Evolutionary conservation across 1,140 invertebrate species (phyloP).

Genomic region (Chlorops oryzae): DNA sequence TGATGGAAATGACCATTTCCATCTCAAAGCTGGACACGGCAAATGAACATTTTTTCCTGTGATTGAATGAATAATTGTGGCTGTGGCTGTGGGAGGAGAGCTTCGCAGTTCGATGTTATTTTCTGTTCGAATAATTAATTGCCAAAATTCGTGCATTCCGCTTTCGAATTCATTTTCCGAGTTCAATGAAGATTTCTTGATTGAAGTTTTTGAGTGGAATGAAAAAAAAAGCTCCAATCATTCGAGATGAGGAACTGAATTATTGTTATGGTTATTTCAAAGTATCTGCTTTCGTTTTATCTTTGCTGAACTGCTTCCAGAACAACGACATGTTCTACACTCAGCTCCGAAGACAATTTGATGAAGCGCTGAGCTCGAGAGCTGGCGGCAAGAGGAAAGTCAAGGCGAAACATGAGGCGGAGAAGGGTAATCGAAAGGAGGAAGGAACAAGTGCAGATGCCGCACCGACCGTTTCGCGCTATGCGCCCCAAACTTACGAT

Average conservation of each 20-base stretch:
- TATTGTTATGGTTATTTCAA: constrained; percentile 3
- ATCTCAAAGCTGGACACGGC: no score
- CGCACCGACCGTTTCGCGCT: constrained; percentile 54
- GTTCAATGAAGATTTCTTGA: no score
- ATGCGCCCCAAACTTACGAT: constrained; percentile 75
- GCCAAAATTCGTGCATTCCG: no score
- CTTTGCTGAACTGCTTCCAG: constrained; percentile 48
- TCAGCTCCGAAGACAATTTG: constrained; percentile 38
- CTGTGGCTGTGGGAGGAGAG: no score
- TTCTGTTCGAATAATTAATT: no score
- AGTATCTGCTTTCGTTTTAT: constrained; percentile 21
- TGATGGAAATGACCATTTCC: no score
- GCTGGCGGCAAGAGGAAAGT: background rate
- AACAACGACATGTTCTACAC: constrained; percentile 62
- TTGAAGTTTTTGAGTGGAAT: no score
- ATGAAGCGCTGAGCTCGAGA: constrained; percentile 7
- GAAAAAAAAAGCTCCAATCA: no score
- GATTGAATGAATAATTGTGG: no score
- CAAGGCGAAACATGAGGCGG: background rate
- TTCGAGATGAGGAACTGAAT: background rate
- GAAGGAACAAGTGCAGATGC: constrained; percentile 2
- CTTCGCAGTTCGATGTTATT: no score
- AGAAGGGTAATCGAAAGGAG: background rate
- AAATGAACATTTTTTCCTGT: no score
- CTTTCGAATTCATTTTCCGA: no score